Conservation (phyloP, 2,797 vertebrate species). For the Sebastes cheni region DNA sequence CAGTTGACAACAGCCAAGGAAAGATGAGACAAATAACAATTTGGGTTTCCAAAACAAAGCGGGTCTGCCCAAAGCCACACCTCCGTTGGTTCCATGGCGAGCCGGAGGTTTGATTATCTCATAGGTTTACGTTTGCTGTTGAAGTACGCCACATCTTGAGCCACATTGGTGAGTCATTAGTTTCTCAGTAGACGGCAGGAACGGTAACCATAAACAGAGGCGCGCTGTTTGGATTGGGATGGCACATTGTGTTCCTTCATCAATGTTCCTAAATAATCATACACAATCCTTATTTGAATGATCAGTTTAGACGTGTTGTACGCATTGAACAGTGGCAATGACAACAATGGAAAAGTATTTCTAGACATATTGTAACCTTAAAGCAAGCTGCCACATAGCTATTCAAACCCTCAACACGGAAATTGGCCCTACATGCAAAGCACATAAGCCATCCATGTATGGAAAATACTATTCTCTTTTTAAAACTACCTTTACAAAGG, state of each 20-base stretch:
- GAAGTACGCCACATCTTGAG: constrained; percentile 39
- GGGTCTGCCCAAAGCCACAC: constrained; percentile 44
- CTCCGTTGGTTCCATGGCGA: constrained; percentile 49
- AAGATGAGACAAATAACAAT: constrained; percentile 54
- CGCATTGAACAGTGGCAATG: constrained; percentile 13
- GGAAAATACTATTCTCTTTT: not conserved
- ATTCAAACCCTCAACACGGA: not conserved
- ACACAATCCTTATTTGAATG: constrained; percentile 35
- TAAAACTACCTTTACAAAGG: not conserved
- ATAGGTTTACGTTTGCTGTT: constrained; percentile 65
- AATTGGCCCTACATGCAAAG: not conserved
- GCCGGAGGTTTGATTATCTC: constrained; percentile 56
- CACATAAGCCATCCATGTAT: not conserved
- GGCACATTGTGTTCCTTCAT: constrained; percentile 44
- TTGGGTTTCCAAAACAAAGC: constrained; percentile 56
- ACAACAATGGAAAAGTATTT: constrained; percentile 10
- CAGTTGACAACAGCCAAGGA: constrained; percentile 29
- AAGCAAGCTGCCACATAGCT: not conserved
- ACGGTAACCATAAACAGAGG: constrained; percentile 73
- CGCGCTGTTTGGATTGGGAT: constrained; percentile 43
- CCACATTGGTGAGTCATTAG: constrained; percentile 63
- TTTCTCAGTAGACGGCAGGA: constrained; percentile 56
- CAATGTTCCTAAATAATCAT: constrained; percentile 37
- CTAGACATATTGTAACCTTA: not conserved
- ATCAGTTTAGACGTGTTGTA: constrained; percentile 37